phyloP scores from a whole-genome alignment of 2,888 invertebrate genomes.

The Helleia helle region DNA sequence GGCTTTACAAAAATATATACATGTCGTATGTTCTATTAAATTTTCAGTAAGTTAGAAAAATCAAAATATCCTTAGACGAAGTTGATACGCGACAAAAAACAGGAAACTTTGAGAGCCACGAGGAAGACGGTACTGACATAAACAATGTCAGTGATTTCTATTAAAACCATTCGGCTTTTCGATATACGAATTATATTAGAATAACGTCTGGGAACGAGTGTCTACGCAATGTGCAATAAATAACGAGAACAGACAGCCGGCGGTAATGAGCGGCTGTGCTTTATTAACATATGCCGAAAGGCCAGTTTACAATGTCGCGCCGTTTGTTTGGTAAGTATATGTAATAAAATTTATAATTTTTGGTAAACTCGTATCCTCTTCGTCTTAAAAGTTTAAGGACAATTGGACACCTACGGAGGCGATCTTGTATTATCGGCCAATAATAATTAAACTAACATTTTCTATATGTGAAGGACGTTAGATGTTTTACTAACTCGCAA shows the following conservation, averaged over 20 bases:
- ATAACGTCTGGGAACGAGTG: conserved; percentile 56
- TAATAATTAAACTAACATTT: conserved; percentile 10
- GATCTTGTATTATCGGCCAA: conserved; percentile 17
- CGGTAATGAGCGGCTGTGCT: conserved; percentile 26
- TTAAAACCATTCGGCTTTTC: conserved; percentile 63
- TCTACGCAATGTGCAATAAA: conserved; percentile 65
- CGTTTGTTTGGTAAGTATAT: conserved; percentile 33
- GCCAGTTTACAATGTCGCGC: conserved; percentile 21
- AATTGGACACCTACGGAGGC: conserved; percentile 17
- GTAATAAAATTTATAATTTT: conserved; percentile 39
- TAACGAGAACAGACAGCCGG: conserved; percentile 35
- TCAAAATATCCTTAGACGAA: too few species aligned
- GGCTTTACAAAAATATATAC: too few species aligned
- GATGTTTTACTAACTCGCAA: neutral
- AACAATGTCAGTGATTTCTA: conserved; percentile 70
- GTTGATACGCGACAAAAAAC: too few species aligned
- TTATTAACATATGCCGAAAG: conserved; percentile 26
- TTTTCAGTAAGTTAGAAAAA: too few species aligned
- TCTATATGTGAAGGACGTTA: conserved; percentile 11
- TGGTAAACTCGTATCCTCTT: conserved; percentile 41
- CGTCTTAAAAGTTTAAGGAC: conserved; percentile 53
- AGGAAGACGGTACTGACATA: conserved; percentile 51
- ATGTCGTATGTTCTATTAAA: too few species aligned
- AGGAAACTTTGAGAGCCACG: conserved; percentile 47
- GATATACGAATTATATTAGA: conserved; percentile 59